Evolutionary conservation across 2,797 vertebrate species (phyloP).

Genomic region (Coregonus sp.): DNA sequence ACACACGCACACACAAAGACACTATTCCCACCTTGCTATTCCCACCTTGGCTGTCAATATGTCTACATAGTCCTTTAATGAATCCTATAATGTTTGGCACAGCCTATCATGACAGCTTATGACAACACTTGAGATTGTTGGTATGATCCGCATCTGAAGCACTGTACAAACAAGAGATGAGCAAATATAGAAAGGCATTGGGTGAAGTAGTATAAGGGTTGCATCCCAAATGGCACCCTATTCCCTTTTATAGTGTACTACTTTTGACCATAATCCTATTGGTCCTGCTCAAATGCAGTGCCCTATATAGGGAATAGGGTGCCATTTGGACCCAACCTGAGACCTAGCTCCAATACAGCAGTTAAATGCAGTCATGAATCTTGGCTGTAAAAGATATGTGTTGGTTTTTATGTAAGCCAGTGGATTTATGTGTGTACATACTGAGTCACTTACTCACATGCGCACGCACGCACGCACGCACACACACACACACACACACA

Average conservation of each 20-base stretch:
- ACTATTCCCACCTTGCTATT: neutral
- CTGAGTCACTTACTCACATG: conserved; percentile 11
- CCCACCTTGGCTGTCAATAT: neutral
- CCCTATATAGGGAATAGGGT: neutral
- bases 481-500: neutral
- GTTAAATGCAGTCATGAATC: conserved; percentile 19
- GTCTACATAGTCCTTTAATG: neutral
- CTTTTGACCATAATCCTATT: neutral
- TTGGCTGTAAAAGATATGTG: neutral
- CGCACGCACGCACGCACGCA: neutral
- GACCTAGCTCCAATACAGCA: neutral
- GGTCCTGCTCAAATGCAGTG: too few relatives aligned
- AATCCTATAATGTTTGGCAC: neutral
- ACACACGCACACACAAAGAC: neutral
- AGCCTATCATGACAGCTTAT: neutral
- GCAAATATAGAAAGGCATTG: neutral
- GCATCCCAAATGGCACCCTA: neutral
- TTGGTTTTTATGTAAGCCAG: conserved; percentile 11
- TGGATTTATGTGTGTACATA: conserved; percentile 10
- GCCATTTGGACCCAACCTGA: neutral
- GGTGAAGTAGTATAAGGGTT: neutral
- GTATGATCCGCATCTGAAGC: neutral
- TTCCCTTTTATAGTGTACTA: neutral
- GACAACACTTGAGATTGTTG: neutral
- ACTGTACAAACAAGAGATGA: neutral